phyloP scores from a whole-genome alignment of 2,797 vertebrate genomes.

The Molossus alvarezi region DNA sequence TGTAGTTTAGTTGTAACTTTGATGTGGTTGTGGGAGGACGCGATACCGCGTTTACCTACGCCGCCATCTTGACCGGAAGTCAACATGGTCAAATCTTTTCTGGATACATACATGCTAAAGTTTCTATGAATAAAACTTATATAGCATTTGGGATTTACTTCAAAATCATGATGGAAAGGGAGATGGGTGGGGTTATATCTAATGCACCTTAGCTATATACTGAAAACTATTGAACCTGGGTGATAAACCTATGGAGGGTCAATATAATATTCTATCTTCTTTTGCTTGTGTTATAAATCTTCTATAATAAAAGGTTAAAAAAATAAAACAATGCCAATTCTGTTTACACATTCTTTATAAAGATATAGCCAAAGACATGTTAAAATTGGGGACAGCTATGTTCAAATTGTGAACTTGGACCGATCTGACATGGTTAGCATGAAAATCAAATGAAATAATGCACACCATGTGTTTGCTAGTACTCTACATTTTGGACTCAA shows the following conservation, averaged over 20 bases:
- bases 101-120: not conserved
- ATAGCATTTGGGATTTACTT: not conserved
- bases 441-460: conserved; percentile 28
- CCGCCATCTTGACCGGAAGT: too few species aligned
- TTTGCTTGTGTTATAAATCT: not conserved
- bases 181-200: not conserved
- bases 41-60: too few species aligned
- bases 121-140: conserved; percentile 15
- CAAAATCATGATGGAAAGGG: not conserved
- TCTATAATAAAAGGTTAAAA: not conserved
- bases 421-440: not conserved
- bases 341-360: not conserved
- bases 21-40: too few species aligned
- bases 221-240: not conserved
- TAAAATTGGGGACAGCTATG: conserved; percentile 9
- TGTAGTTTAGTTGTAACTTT: too few species aligned
- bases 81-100: not conserved
- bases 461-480: not conserved
- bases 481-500: conserved; percentile 2
- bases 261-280: not conserved
- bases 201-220: not conserved
- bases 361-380: not conserved
- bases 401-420: not conserved
- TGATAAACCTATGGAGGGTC: not conserved
- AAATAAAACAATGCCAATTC: conserved; percentile 34